Conservation (phyloP, 2,888 invertebrate genomes). For the Lycia hirtaria region DNA sequence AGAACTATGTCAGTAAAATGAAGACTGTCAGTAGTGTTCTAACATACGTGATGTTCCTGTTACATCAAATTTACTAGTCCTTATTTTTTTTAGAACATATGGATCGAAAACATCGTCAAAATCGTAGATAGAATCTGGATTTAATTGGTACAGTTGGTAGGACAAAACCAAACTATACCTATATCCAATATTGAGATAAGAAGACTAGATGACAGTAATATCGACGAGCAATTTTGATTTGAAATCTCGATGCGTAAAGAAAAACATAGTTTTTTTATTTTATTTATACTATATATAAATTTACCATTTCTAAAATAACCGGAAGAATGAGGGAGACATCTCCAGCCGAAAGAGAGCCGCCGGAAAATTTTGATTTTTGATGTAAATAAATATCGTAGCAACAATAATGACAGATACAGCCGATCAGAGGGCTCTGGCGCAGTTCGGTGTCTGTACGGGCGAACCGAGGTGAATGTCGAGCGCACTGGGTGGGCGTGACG, state of each 20-base stretch:
- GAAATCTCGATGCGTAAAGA: no score
- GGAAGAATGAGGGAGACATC: not conserved
- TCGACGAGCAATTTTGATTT: no score
- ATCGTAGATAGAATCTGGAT: no score
- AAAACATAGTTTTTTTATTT: no score
- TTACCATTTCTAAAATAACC: not conserved
- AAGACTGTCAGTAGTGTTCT: not conserved
- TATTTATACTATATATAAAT: no score
- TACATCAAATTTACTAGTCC: not conserved
- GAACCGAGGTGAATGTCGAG: constrained; percentile 77
- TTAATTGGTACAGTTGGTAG: no score
- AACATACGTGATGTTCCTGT: not conserved
- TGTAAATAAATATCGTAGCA: constrained; percentile 64
- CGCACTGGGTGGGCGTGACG: constrained; percentile 84
- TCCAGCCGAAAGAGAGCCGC: constrained; percentile 1
- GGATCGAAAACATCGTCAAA: no score
- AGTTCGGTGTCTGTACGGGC: constrained; percentile 48
- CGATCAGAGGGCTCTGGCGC: constrained; percentile 51
- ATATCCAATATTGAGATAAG: no score
- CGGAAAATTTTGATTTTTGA: constrained; percentile 46
- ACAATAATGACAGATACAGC: constrained; percentile 72
- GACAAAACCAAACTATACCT: no score
- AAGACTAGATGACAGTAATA: no score
- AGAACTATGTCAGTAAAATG: not conserved
- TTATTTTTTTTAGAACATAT: no score